Conservation (phyloP, 2,888 invertebrate species). For the Psylliodes chrysocephalus region DNA sequence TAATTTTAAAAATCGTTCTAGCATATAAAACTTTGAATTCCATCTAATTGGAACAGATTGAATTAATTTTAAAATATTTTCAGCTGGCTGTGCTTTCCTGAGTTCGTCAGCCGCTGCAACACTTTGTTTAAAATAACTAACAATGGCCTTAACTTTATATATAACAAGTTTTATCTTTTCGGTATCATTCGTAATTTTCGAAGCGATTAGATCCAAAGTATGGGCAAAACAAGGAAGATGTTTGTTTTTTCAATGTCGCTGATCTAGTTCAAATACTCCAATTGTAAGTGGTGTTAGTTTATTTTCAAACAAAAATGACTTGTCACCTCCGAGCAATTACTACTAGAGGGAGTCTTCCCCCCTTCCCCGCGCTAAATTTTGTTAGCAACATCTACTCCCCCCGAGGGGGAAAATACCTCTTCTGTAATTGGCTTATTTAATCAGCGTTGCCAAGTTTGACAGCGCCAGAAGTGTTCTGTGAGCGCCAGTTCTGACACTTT, state of each 20-base stretch:
- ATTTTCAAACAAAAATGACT: too few relatives aligned
- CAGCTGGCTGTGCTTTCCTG: constrained; percentile 42
- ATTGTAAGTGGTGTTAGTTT: too few relatives aligned
- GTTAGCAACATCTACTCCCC: too few relatives aligned
- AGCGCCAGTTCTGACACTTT: too few relatives aligned
- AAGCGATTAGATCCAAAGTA: constrained; percentile 25
- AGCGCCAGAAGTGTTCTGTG: too few relatives aligned
- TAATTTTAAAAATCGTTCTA: constrained; percentile 5
- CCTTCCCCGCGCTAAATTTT: too few relatives aligned
- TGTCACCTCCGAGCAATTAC: too few relatives aligned
- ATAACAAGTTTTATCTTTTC: constrained; percentile 12
- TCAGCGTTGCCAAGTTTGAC: too few relatives aligned
- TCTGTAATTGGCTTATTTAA: too few relatives aligned
- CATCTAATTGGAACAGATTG: constrained; percentile 50
- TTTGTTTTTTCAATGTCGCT: constrained; percentile 14
- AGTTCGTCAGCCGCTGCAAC: constrained; percentile 46
- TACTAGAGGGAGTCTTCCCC: too few relatives aligned
- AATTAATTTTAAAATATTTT: constrained; percentile 44
- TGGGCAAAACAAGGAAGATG: constrained; percentile 20
- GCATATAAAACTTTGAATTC: constrained; percentile 47
- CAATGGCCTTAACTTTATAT: constrained; percentile 43
- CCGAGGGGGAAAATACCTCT: too few relatives aligned
- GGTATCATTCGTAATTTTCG: constrained; percentile 2
- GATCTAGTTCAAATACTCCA: too few relatives aligned
- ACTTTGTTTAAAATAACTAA: constrained; percentile 48